Conservation (phyloP, 1,140 invertebrate genomes). For the Drosophila kohkoa region DNA sequence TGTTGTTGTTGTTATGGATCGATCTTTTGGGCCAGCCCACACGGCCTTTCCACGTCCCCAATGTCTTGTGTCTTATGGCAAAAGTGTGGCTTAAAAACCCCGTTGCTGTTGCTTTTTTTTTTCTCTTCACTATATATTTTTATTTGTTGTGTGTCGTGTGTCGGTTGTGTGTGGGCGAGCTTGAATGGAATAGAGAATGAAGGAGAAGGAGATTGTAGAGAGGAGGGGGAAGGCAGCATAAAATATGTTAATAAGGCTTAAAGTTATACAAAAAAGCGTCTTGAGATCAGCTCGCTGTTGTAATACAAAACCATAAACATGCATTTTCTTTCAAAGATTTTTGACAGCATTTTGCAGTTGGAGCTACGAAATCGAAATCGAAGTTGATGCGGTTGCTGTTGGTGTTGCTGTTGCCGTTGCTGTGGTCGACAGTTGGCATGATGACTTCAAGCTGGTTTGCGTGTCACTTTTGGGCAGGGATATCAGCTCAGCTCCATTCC, state of each 20-base stretch:
- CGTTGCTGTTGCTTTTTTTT: constrained; percentile 9
- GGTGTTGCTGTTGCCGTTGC: not conserved
- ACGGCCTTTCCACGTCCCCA: constrained; percentile 43
- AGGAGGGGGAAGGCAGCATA: constrained; percentile 51
- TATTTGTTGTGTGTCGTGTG: constrained; percentile 9
- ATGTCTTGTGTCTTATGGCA: constrained; percentile 18
- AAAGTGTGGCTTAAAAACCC: constrained; percentile 46
- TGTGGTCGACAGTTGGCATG: constrained; percentile 38
- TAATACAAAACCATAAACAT: constrained; percentile 54
- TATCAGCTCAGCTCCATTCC: not conserved
- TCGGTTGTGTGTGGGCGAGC: constrained; percentile 37
- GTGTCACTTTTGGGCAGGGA: constrained; percentile 39
- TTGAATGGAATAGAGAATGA: constrained; percentile 12
- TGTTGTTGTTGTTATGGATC: constrained; percentile 37
- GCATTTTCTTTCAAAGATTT: constrained; percentile 39
- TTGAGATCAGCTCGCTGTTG: constrained; percentile 29
- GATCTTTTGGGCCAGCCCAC: constrained; percentile 43
- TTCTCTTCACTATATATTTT: not conserved
- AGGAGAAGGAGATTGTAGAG: not conserved
- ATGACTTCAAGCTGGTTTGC: constrained; percentile 36
- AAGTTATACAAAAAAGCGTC: constrained; percentile 66
- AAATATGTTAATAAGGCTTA: constrained; percentile 83
- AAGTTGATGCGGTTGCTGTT: not conserved
- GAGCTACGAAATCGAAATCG: not conserved
- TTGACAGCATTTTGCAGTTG: constrained; percentile 43